Evolutionary conservation across 2,888 invertebrate species (phyloP).

Genomic region (Drosophila flavopinicola): DNA sequence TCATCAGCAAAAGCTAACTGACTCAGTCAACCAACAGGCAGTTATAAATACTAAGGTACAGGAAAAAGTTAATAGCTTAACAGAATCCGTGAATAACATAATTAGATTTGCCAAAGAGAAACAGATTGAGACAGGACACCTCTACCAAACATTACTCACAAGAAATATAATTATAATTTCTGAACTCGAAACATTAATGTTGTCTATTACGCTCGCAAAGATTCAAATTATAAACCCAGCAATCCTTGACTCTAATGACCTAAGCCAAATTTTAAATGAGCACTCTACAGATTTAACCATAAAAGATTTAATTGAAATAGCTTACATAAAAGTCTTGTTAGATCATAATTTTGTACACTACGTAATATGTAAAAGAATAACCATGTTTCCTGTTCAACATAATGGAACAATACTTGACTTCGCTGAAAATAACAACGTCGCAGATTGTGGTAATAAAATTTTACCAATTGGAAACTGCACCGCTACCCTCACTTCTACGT

Average conservation of each 20-base stretch:
- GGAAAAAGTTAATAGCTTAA: background rate
- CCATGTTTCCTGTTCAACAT: background rate
- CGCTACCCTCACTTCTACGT: slow-evolving; percentile 2
- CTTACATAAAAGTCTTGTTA: background rate
- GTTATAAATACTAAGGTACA: too few relatives aligned
- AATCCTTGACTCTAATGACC: background rate
- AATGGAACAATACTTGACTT: slow-evolving; percentile 1
- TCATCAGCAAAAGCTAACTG: too few relatives aligned
- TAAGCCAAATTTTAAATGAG: background rate
- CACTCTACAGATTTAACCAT: background rate
- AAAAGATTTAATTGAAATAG: slow-evolving; percentile 3
- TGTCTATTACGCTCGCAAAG: background rate
- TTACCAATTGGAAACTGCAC: slow-evolving; percentile 9
- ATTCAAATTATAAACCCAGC: background rate
- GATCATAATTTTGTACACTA: slow-evolving; percentile 12
- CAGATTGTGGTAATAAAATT: slow-evolving; percentile 8
- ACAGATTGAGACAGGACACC: too few relatives aligned
- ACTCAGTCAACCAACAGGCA: too few relatives aligned
- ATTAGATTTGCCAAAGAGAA: background rate
- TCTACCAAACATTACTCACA: too few relatives aligned
- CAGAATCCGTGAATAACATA: background rate
- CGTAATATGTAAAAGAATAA: slow-evolving; percentile 4
- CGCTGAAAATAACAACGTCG: background rate
- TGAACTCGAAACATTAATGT: background rate
- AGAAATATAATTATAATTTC: too few relatives aligned